phyloP scores from a whole-genome alignment of 2,797 vertebrate species.

The Artibeus lituratus region DNA sequence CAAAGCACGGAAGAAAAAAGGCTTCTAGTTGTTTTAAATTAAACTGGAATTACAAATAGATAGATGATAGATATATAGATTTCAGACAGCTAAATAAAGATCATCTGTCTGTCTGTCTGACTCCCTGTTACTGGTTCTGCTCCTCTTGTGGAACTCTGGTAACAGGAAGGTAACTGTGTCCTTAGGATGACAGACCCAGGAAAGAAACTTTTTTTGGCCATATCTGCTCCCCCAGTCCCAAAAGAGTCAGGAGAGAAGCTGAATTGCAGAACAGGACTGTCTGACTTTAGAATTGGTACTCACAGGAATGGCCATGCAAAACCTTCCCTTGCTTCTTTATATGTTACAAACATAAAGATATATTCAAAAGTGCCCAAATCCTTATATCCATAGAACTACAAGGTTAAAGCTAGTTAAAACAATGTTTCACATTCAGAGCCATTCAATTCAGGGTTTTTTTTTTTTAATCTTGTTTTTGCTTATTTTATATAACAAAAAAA shows the following conservation, averaged over 20 bases:
- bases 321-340: not conserved
- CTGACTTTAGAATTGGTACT: not conserved
- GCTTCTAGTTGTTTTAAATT: not conserved
- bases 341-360: not conserved
- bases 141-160: not conserved
- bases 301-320: not conserved
- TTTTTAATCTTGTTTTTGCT: not conserved
- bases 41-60: not conserved
- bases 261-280: not conserved
- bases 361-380: not conserved
- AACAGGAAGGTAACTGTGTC: not conserved
- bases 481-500: not conserved
- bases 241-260: not conserved
- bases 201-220: not conserved
- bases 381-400: not conserved
- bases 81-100: not conserved
- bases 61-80: not conserved
- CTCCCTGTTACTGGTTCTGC: not conserved
- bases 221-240: not conserved
- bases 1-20: not conserved
- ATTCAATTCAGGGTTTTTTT: not conserved
- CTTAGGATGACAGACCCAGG: not conserved
- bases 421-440: not conserved
- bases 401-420: not conserved
- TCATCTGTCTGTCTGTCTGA: not conserved